These are phyloP conservation scores for Aegotheles bennettii DNA, from an alignment of 2,113 vertebrate genomes.

Conservation along the genomic window DNA sequence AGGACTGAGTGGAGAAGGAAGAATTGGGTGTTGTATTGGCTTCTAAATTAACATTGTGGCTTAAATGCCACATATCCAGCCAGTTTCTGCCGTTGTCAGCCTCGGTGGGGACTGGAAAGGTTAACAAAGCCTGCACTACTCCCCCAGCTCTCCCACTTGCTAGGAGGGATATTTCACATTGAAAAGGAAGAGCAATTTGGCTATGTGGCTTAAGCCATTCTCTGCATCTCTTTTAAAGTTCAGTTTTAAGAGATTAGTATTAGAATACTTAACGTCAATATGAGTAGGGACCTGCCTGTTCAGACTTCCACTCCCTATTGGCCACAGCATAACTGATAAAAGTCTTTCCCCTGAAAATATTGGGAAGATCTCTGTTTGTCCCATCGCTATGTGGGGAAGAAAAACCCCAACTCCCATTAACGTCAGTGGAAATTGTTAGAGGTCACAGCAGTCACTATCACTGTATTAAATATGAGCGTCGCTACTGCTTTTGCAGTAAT, in stretches of 20 bases:
- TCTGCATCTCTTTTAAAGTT: background rate
- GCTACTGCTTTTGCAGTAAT: background rate
- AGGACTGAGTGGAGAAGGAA: background rate
- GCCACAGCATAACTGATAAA: background rate
- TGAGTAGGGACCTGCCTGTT: background rate
- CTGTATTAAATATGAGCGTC: background rate
- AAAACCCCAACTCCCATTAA: background rate
- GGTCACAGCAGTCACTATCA: background rate
- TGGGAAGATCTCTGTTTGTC: background rate
- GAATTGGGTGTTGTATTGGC: background rate
- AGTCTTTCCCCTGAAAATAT: background rate
- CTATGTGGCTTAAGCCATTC: background rate
- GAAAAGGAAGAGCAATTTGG: background rate
- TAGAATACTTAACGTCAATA: background rate
- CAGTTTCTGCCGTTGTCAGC: background rate
- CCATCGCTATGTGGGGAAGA: background rate
- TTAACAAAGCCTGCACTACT: background rate
- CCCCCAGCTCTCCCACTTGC: background rate
- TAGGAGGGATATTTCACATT: background rate
- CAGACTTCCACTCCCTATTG: fast-evolving
- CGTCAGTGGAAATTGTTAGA: background rate
- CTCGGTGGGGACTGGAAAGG: background rate
- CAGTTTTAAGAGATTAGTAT: background rate
- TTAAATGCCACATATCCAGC: background rate
- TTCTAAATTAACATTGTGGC: background rate